Conservation (phyloP, 2,888 invertebrate species). For the Cantharis nigra region DNA sequence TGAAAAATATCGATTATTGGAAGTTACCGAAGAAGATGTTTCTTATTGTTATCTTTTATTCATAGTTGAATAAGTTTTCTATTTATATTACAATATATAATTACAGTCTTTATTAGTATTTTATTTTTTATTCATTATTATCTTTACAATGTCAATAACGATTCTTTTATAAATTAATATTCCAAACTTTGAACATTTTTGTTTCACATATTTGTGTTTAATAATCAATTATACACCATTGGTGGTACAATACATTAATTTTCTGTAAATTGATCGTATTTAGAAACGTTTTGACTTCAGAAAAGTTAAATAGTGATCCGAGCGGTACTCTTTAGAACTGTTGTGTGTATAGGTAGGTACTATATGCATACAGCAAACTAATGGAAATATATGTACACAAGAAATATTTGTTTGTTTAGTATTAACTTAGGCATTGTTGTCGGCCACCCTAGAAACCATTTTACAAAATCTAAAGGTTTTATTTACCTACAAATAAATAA, state of each 20-base stretch:
- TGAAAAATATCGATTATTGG: not conserved
- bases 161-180: no score
- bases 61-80: not conserved
- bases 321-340: constrained; percentile 43
- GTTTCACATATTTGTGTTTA: not conserved
- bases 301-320: constrained; percentile 36
- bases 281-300: constrained; percentile 17
- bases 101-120: no score
- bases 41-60: not conserved
- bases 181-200: no score
- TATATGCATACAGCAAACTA: constrained; percentile 51
- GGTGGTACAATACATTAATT: not conserved
- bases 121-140: no score
- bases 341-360: constrained; percentile 39
- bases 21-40: not conserved
- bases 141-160: no score
- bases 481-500: constrained; percentile 22
- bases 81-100: not conserved
- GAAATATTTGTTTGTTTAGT: constrained; percentile 48
- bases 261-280: not conserved
- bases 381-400: constrained; percentile 52
- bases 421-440: constrained; percentile 48
- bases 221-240: not conserved
- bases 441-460: constrained; percentile 46
- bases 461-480: constrained; percentile 45